Evolutionary conservation across 2,113 vertebrate genomes (phyloP).

Genomic region (Hippocampus mohnikei): DNA sequence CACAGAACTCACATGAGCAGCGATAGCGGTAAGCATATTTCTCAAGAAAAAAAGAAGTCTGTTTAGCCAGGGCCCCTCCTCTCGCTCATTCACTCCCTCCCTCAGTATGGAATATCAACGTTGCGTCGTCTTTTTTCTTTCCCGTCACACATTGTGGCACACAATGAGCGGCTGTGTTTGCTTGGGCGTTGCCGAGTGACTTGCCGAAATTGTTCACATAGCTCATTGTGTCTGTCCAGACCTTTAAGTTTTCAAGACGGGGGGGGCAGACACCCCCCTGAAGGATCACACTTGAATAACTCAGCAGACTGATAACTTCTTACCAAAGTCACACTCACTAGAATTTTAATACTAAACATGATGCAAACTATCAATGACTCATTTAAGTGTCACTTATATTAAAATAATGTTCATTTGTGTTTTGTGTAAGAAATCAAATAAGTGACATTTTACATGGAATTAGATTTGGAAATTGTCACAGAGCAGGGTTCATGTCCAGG

Average conservation of each 20-base stretch:
- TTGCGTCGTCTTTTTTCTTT: constrained; percentile 38
- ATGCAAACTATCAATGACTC: neutral
- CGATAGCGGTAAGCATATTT: constrained; percentile 27
- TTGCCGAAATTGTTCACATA: constrained; percentile 57
- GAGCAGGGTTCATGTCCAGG: constrained; percentile 48
- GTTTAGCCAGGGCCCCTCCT: constrained; percentile 11
- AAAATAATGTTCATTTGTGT: constrained; percentile 38
- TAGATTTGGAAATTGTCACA: constrained; percentile 45
- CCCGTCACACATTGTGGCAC: constrained; percentile 30
- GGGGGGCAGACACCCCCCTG: constrained; percentile 17
- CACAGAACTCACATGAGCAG: constrained; percentile 15
- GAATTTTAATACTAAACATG: constrained; percentile 28
- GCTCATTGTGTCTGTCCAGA: constrained; percentile 63
- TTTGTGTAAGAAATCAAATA: constrained; percentile 21
- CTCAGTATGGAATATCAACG: constrained; percentile 56
- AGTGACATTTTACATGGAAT: constrained; percentile 43
- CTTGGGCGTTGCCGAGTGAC: constrained; percentile 59
- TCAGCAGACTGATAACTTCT: constrained; percentile 40
- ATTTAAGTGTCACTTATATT: constrained; percentile 4
- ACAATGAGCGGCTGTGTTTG: constrained; percentile 64
- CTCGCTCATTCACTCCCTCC: constrained; percentile 31
- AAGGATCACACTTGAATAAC: constrained; percentile 54
- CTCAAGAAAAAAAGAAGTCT: constrained; percentile 12
- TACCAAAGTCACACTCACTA: constrained; percentile 23
- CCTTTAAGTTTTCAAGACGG: constrained; percentile 20